A percentile compares a stretch with the other conserved stretches of the same genome.
Conservation (phyloP, 2,888 invertebrate species). For the Girardia tigrina region DNA sequence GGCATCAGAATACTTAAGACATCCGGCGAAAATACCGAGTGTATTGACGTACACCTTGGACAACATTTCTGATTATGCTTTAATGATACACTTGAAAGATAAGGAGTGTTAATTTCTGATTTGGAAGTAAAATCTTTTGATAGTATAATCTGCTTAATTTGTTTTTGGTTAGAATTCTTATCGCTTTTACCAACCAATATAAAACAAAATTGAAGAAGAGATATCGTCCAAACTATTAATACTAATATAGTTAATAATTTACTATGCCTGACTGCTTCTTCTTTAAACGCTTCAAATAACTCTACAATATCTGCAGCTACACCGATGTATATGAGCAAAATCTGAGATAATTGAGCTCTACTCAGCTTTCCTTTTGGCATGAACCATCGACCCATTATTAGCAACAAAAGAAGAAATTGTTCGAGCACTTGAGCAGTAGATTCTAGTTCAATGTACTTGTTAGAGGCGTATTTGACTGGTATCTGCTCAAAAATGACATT, state of each 20-base stretch:
- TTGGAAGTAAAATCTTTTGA: background rate
- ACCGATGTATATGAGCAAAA: constrained; percentile 67
- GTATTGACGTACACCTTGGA: constrained; percentile 14
- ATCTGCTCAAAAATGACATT: too few relatives aligned
- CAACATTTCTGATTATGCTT: background rate
- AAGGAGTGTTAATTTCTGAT: constrained; percentile 38
- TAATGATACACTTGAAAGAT: constrained; percentile 40
- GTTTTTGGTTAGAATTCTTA: constrained; percentile 42
- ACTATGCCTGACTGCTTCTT: constrained; percentile 54
- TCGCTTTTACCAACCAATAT: constrained; percentile 68
- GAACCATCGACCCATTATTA: constrained; percentile 79
- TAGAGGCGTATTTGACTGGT: too few relatives aligned
- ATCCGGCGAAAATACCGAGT: constrained; percentile 67
- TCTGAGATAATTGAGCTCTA: constrained; percentile 76
- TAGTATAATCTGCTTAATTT: background rate
- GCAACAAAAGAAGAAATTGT: constrained; percentile 72
- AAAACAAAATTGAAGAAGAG: constrained; percentile 79
- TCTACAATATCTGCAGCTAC: constrained; percentile 89
- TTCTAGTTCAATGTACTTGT: too few relatives aligned
- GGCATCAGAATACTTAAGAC: constrained; percentile 71
- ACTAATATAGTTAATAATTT: constrained; percentile 68
- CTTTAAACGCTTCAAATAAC: constrained; percentile 80
- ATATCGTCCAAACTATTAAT: constrained; percentile 78
- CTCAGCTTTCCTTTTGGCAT: constrained; percentile 81
- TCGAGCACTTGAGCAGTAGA: constrained; percentile 54